phyloP scores from a whole-genome alignment of 2,888 invertebrate species.

The Alloscopus bannaensis region DNA sequence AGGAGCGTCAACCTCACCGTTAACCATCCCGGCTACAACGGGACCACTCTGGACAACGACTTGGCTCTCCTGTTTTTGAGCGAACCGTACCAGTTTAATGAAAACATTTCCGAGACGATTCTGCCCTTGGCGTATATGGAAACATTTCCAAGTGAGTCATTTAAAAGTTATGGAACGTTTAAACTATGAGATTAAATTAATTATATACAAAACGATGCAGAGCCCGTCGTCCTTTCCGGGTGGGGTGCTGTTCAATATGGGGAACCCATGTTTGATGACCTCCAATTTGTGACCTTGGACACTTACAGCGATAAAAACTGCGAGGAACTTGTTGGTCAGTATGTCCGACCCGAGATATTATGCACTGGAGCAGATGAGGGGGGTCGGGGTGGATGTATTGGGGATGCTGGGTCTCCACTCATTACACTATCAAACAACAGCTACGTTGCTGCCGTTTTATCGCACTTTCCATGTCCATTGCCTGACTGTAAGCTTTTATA shows the following conservation, averaged over 20 bases:
- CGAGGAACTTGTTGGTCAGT: conserved; percentile 32
- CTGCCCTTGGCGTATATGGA: conserved; percentile 34
- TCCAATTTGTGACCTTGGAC: conserved; percentile 47
- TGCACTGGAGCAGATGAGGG: conserved; percentile 52
- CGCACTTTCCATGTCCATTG: conserved; percentile 36
- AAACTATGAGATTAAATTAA: too few relatives aligned
- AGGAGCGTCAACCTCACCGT: not conserved
- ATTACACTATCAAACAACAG: conserved; percentile 2
- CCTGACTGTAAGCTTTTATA: conserved; percentile 26
- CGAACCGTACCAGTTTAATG: conserved; percentile 49
- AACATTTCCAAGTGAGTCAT: conserved; percentile 35
- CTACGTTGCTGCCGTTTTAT: conserved; percentile 32
- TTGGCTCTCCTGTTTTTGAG: conserved; percentile 48
- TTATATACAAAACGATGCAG: too few relatives aligned
- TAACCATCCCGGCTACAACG: conserved; percentile 41
- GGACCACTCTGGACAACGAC: conserved; percentile 47
- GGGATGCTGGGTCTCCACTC: conserved; percentile 41
- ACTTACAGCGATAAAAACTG: conserved; percentile 49
- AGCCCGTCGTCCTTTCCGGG: conserved; percentile 44
- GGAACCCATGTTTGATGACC: conserved; percentile 48
- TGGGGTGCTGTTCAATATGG: conserved; percentile 58
- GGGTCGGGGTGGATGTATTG: conserved; percentile 32
- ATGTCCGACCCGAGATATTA: conserved; percentile 40
- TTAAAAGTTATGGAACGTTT: too few relatives aligned
- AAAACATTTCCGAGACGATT: conserved; percentile 41